Evolutionary conservation across 2,888 invertebrate species (phyloP).

Genomic region (Drosophila colorata): DNA sequence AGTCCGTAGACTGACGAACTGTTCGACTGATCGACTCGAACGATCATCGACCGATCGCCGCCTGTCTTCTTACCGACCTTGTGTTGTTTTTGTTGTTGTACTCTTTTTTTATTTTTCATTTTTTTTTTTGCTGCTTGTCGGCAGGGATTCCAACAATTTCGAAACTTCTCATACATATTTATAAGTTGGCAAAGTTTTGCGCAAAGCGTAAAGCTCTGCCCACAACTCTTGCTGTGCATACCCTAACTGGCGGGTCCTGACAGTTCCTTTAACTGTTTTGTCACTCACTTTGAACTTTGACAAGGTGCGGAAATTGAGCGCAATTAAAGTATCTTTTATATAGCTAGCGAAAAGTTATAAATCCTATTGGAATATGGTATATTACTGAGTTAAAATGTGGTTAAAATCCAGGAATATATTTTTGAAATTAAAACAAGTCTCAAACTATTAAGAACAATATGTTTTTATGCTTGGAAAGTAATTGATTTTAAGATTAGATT

Average conservation of each 20-base stretch:
- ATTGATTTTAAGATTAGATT: too few relatives aligned
- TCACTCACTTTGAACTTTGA: background rate
- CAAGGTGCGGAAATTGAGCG: background rate
- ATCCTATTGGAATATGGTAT: too few relatives aligned
- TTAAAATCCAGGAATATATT: too few relatives aligned
- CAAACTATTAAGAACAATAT: too few relatives aligned
- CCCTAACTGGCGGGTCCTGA: conserved; percentile 13
- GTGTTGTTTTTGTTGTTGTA: conserved; percentile 41
- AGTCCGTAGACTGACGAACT: conserved; percentile 77
- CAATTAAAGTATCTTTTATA: too few relatives aligned
- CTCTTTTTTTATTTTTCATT: conserved; percentile 11
- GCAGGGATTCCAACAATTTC: conserved; percentile 84
- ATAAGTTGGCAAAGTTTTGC: conserved; percentile 81
- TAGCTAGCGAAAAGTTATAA: too few relatives aligned
- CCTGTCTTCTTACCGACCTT: conserved; percentile 80
- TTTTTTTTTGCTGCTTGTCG: conserved; percentile 55
- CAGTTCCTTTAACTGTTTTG: background rate
- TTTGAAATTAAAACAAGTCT: too few relatives aligned
- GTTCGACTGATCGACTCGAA: conserved; percentile 61
- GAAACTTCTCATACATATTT: conserved; percentile 83
- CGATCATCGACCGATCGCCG: conserved; percentile 70
- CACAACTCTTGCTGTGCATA: conserved; percentile 55
- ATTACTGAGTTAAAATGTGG: too few relatives aligned
- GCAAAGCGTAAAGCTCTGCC: conserved; percentile 69
- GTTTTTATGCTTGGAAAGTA: too few relatives aligned